Evolutionary conservation across 2,888 invertebrate species (phyloP).

Genomic region (Isotomurus palustris): DNA sequence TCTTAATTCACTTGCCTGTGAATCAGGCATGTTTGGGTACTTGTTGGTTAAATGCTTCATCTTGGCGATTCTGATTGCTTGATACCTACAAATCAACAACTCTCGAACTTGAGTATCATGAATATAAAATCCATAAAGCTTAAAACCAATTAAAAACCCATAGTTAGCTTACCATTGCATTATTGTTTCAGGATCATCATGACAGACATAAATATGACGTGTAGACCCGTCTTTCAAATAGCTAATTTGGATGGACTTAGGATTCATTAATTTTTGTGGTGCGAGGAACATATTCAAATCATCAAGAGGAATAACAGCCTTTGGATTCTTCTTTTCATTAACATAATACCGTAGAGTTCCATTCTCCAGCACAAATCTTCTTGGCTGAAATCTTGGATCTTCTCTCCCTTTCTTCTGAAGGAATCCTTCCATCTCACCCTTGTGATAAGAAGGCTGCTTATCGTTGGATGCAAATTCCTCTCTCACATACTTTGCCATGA

Average conservation of each 20-base stretch:
- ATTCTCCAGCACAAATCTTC: slow-evolving; percentile 76
- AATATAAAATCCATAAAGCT: background rate
- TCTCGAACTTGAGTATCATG: background rate
- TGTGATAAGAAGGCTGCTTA: slow-evolving; percentile 66
- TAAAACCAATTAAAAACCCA: slow-evolving; percentile 54
- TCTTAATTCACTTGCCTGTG: background rate
- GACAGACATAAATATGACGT: slow-evolving; percentile 67
- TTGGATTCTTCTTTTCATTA: slow-evolving; percentile 66
- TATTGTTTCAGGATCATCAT: slow-evolving; percentile 68
- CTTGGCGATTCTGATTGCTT: slow-evolving; percentile 75
- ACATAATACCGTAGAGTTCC: slow-evolving; percentile 66
- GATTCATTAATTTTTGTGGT: slow-evolving; percentile 71
- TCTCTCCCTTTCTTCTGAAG: slow-evolving; percentile 75
- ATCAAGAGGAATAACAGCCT: slow-evolving; percentile 72
- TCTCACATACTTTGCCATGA: slow-evolving; percentile 81
- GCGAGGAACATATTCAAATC: slow-evolving; percentile 80
- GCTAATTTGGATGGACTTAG: slow-evolving; percentile 77
- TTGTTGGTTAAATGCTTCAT: slow-evolving; percentile 57
- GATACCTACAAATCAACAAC: slow-evolving; percentile 11
- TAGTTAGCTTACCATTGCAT: slow-evolving; percentile 63
- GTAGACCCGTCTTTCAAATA: slow-evolving; percentile 81
- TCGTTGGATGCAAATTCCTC: slow-evolving; percentile 67
- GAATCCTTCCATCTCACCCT: slow-evolving; percentile 66
- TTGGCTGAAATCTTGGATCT: slow-evolving; percentile 73
- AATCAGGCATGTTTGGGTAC: background rate